Evolutionary conservation across 2,113 vertebrate genomes (phyloP).

Genomic region (Hippocampus guttulatus): DNA sequence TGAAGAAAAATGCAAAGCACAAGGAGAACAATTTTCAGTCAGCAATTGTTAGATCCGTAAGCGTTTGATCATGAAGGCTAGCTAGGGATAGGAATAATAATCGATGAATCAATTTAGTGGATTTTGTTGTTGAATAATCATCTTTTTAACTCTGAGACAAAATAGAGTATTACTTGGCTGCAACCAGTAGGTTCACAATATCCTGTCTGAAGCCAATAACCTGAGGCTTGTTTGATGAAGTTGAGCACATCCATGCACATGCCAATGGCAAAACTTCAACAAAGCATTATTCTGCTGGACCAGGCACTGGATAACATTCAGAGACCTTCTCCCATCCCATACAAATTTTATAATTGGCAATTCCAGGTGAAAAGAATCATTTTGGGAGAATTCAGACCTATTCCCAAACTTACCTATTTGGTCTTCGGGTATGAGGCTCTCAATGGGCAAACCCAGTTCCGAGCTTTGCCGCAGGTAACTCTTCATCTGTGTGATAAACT

Average conservation of each 20-base stretch:
- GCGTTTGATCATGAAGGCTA: neutral
- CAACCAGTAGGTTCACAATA: too few relatives aligned
- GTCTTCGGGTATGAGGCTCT: slow-evolving; percentile 91
- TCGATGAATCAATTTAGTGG: too few relatives aligned
- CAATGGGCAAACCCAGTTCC: slow-evolving; percentile 88
- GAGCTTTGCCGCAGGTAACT: slow-evolving; percentile 93
- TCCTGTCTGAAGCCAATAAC: neutral
- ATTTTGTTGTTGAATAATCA: too few relatives aligned
- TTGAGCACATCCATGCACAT: too few relatives aligned
- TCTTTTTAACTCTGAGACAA: too few relatives aligned
- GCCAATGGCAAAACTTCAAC: neutral
- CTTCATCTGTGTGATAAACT: slow-evolving; percentile 98
- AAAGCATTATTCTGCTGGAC: too few relatives aligned
- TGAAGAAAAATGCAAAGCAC: neutral
- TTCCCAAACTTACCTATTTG: slow-evolving; percentile 84
- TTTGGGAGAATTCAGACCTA: neutral
- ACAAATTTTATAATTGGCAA: too few relatives aligned
- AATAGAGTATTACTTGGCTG: neutral
- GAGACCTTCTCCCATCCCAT: too few relatives aligned
- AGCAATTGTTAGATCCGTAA: neutral
- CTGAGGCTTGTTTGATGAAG: neutral
- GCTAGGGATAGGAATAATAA: neutral
- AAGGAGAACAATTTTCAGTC: neutral
- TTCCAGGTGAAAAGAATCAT: neutral
- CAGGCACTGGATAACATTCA: neutral